A percentile compares a stretch with the other conserved stretches of the same genome.
phyloP scores from a whole-genome alignment of 2,797 vertebrate genomes.

The Danio aesculapii region DNA sequence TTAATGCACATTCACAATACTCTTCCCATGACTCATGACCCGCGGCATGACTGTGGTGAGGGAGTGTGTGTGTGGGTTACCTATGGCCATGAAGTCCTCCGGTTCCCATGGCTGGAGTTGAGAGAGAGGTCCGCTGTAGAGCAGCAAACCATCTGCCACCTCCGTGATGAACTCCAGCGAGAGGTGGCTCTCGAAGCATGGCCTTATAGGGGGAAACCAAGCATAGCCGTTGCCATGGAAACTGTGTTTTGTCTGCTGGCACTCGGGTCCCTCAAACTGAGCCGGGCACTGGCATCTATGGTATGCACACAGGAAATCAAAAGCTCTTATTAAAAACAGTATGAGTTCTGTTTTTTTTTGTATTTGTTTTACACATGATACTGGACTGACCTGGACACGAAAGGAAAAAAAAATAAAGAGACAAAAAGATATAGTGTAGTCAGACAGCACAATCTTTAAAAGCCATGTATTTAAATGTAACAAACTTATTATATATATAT shows the following conservation, averaged over 20 bases:
- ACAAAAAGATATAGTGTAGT: too few relatives aligned
- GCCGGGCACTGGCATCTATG: conserved; percentile 84
- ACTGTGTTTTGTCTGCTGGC: conserved; percentile 89
- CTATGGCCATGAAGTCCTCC: conserved; percentile 87
- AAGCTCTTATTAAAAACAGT: conserved; percentile 32
- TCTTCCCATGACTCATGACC: background rate
- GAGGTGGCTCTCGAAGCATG: conserved; percentile 86
- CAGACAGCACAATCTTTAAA: too few relatives aligned
- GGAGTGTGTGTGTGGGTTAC: conserved; percentile 69
- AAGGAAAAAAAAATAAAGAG: too few relatives aligned
- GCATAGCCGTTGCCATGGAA: conserved; percentile 87
- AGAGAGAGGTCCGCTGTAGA: conserved; percentile 85
- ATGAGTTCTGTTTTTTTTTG: background rate
- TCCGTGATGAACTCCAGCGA: conserved; percentile 89
- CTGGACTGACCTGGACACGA: background rate
- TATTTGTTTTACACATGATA: background rate
- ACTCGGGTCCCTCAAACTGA: conserved; percentile 87
- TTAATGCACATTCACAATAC: background rate
- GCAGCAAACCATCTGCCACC: conserved; percentile 81
- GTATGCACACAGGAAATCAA: conserved; percentile 42
- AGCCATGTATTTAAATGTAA: too few relatives aligned
- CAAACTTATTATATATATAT: too few relatives aligned
- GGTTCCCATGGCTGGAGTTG: conserved; percentile 71
- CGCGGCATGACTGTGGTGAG: background rate
- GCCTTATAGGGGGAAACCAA: conserved; percentile 89